phyloP scores from a whole-genome alignment of 2,888 invertebrate genomes.

The Brachyptera putata region DNA sequence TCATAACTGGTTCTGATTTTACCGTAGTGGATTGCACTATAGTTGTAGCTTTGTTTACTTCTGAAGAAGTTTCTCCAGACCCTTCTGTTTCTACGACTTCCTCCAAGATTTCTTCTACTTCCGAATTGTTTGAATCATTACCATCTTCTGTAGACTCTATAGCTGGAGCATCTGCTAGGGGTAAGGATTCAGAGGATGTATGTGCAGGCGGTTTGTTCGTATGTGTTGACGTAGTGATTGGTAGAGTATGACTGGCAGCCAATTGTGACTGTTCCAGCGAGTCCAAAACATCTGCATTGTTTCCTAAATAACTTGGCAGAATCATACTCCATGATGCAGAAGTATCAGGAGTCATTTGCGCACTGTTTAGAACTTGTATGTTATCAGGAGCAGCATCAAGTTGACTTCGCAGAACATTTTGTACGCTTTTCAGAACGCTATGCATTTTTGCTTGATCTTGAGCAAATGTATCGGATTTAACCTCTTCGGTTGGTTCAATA shows the following conservation, averaged over 20 bases:
- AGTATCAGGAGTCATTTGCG: background rate
- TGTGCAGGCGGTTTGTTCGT: no score
- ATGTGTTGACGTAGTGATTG: no score
- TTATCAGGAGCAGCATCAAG: constrained; percentile 57
- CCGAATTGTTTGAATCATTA: no score
- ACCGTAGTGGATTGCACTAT: no score
- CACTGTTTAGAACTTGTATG: constrained; percentile 24
- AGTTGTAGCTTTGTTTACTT: no score
- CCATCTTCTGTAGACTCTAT: no score
- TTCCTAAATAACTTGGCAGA: constrained; percentile 70
- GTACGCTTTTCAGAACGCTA: constrained; percentile 76
- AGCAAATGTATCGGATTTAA: constrained; percentile 38
- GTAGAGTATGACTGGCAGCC: no score
- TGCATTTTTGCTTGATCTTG: constrained; percentile 49
- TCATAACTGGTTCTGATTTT: no score
- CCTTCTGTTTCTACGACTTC: background rate
- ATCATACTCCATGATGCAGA: constrained; percentile 76
- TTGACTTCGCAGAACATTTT: constrained; percentile 76
- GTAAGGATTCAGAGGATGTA: no score
- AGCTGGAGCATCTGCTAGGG: no score
- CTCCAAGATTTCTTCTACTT: no score
- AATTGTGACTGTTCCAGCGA: no score
- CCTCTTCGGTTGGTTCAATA: constrained; percentile 55
- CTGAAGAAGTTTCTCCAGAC: background rate
- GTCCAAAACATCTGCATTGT: background rate